These are phyloP conservation scores for Pogonophryne albipinna DNA, from an alignment of 2,797 vertebrate genomes.

Conservation along the genomic window DNA sequence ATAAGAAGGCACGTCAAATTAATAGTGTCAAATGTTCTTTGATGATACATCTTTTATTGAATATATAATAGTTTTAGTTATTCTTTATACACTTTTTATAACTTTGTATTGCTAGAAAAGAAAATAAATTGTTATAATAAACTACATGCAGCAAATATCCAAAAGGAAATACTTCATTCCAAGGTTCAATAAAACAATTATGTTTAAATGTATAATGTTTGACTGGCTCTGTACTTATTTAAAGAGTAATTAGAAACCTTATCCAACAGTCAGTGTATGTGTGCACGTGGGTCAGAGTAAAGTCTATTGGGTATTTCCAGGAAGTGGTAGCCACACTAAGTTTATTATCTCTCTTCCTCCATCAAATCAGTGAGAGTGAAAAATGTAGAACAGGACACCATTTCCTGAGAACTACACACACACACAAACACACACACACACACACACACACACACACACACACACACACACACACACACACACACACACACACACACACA, in stretches of 20 bases:
- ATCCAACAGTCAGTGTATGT: neutral
- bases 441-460: slow-evolving; percentile 15
- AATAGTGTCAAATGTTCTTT: too few relatives aligned
- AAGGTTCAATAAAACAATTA: neutral
- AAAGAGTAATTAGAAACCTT: slow-evolving; percentile 14
- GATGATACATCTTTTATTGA: too few relatives aligned
- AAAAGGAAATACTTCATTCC: neutral
- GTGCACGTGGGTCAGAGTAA: neutral
- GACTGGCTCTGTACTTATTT: neutral
- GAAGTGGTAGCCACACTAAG: slow-evolving; percentile 76
- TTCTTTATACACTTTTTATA: too few relatives aligned
- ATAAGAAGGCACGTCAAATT: too few relatives aligned
- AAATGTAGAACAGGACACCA: slow-evolving; percentile 68
- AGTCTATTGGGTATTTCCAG: slow-evolving; percentile 68
- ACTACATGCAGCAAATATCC: neutral
- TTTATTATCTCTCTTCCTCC: slow-evolving; percentile 76
- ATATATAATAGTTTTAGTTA: too few relatives aligned
- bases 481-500: neutral
- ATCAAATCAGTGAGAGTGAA: slow-evolving; percentile 78
- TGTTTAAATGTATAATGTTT: too few relatives aligned
- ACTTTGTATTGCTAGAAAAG: too few relatives aligned
- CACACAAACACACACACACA: slow-evolving; percentile 14
- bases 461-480: slow-evolving; percentile 11
- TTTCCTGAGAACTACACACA: slow-evolving; percentile 59
- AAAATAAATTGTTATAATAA: too few relatives aligned